Base-by-base conservation (phyloP, 2,113 vertebrate genomes). In the Epinephelus lanceolatus region DNA sequence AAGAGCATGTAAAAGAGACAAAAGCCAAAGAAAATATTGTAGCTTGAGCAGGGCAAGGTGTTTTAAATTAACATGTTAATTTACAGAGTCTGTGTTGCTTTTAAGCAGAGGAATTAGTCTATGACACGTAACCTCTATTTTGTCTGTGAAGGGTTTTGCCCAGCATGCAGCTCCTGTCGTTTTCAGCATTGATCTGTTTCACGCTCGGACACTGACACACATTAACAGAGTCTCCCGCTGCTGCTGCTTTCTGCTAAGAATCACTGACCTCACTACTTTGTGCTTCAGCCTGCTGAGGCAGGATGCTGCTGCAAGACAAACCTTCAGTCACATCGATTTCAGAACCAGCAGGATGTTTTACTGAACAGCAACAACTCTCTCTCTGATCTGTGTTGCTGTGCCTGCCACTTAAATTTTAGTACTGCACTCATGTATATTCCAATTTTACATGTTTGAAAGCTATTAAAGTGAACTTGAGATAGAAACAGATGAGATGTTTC, bases 241-340 rank as follows among this genome's bases (percentile, higher is more conserved):
- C 23, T 23, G 27, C 49, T 23, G 27, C 49, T 63, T 55, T 27
- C 8, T 76, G 75, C 30, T 52, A 13, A 60, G 60, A 71, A 78
- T 2, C 70, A 52, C 78, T 77, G 86, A 90, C 52, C 52, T 84
- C 70, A 14, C 12, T 0, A 0, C 55, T 79, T 30, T 56, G 59
- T 55, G 40, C 23, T 14, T 17, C n/a, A 14, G 52, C 47, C 73
- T 81, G 74, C 84, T 86, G 87, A 84, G 70, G 45, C 59, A 66
- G 53, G 76, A 86, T 0, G 69, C 42, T 18, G 5, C 77, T 10
- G 0, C 66, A 19, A 49, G 55, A 56, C 72, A 8, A 67, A 33
- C 67, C 71, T 67, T 71, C 78, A 77, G 47, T 57, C 57, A 40
- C 76, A 82, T 86, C 37, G 55, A 83, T 79, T 30, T 55, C 47